Evolutionary conservation across 2,797 vertebrate genomes (phyloP).

Genomic region (Phrynocephalus vlangalii): DNA sequence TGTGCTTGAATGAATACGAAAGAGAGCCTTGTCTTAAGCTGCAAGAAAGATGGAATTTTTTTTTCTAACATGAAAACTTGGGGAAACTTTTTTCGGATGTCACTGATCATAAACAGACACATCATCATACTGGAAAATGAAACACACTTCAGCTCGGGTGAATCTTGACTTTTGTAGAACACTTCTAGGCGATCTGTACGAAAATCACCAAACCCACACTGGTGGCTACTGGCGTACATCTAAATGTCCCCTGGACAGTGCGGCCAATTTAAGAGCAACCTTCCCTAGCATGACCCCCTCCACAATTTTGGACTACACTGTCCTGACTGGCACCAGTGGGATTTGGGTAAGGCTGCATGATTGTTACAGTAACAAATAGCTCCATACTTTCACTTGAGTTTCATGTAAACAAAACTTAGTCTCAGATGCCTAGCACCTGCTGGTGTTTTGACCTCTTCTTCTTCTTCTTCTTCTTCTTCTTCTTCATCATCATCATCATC

Average conservation of each 20-base stretch:
- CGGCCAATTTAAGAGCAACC: no score
- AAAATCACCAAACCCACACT: background rate
- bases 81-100: background rate
- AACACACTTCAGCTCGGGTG: background rate
- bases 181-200: background rate
- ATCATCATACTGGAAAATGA: background rate
- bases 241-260: background rate
- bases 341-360: background rate
- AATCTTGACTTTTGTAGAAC: background rate
- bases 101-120: background rate
- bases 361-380: no score
- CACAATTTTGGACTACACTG: background rate
- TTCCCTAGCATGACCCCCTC: background rate
- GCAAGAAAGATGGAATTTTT: background rate
- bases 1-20: conserved; percentile 43
- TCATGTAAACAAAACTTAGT: background rate
- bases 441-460: background rate
- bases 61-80: conserved; percentile 8
- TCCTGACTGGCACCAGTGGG: background rate
- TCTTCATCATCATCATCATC: no score
- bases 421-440: background rate
- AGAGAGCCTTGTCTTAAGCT: conserved; percentile 13
- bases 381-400: background rate
- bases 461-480: background rate
- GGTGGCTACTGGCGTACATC: background rate